These are phyloP conservation scores for Eubasilissa splendida DNA, from an alignment of 2,888 invertebrate species.

Conservation along the genomic window DNA sequence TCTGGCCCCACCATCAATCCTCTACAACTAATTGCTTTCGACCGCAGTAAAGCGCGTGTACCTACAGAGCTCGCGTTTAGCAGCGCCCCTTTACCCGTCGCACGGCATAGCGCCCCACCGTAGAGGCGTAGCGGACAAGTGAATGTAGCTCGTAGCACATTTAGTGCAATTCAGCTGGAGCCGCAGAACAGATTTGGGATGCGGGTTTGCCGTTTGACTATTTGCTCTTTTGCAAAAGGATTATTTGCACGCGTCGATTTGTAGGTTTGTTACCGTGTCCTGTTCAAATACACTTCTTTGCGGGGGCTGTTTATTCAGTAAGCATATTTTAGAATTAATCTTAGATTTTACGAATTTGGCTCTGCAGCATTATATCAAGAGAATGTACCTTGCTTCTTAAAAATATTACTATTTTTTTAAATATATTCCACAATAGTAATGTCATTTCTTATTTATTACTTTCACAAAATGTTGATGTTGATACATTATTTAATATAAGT, in stretches of 20 bases:
- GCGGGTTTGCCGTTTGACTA: slow-evolving; percentile 45
- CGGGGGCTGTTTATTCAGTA: slow-evolving; percentile 33
- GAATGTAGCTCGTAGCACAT: slow-evolving; percentile 37
- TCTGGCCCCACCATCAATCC: slow-evolving; percentile 20
- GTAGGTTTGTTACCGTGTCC: slow-evolving; percentile 44
- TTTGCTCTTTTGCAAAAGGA: slow-evolving; percentile 50
- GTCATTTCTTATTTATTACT: too few species aligned
- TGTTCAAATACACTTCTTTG: slow-evolving; percentile 41
- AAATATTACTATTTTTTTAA: too few species aligned
- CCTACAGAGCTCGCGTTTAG: not conserved
- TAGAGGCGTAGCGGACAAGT: slow-evolving; percentile 1
- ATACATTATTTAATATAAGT: too few species aligned
- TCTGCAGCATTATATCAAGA: too few species aligned
- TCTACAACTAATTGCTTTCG: slow-evolving; percentile 26
- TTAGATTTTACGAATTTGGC: slow-evolving; percentile 17
- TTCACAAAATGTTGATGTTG: too few species aligned
- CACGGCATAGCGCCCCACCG: not conserved
- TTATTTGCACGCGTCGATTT: slow-evolving; percentile 43
- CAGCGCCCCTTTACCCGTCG: slow-evolving; percentile 11
- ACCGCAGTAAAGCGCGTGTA: slow-evolving; percentile 17
- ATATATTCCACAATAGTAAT: too few species aligned
- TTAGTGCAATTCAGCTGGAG: slow-evolving; percentile 44
- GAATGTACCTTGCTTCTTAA: too few species aligned
- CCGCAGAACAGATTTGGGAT: slow-evolving; percentile 42
- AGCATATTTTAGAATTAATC: slow-evolving; percentile 44